Evolutionary conservation across 2,113 vertebrate species (phyloP), one percentile per base, ranked within the genome.

Genomic region (Microtus richardsoni): DNA sequence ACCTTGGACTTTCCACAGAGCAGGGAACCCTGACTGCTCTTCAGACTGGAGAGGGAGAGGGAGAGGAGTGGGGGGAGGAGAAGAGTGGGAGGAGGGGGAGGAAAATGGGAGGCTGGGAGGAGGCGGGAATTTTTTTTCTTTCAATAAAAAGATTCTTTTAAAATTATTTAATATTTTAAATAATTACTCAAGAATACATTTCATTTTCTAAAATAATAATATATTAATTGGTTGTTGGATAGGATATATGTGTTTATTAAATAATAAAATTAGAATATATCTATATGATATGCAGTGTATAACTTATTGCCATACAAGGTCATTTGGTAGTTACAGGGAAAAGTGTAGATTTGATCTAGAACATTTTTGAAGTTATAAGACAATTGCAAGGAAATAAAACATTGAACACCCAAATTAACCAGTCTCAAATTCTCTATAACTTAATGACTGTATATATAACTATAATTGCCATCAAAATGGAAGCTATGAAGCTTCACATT

Each of bases 191-290:
- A 84, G 11, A 82, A 93, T 44, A 62, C 89, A 41, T 68, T 49
- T 78, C 1, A 13, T 2, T 14, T 89, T 60, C 30, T 60, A 95
- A 93, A 92, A 95, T 88, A 90, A 36, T 64, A 52, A 92, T 28
- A 5, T 77, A 47, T 64, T 91, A 58, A 74, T 74, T 41, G 78
- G 44, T 62, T 28, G n/a, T 68, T 54, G 33, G 5, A 73, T 4
- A 54, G 21, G 5, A 58, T 39, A 5, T n/a, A 3, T 86, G 4
- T 28, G 14, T 33, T 95, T 82, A 93, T 82, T 13, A 88, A 86
- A 82, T 44, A 95, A 88, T 49, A 82, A 85, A 78, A 85, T 80
- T 74, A 49, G n/a, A 85, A 66, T 33, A 13, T 54, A 75, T 75
- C 30, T 75, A 47, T 17, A 30, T 24, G 26, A 30, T 1, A 60